Evolutionary conservation across 2,888 invertebrate genomes (phyloP), one percentile per base, ranked within the genome.

Genomic region (Pachycephus smyrnensis): DNA sequence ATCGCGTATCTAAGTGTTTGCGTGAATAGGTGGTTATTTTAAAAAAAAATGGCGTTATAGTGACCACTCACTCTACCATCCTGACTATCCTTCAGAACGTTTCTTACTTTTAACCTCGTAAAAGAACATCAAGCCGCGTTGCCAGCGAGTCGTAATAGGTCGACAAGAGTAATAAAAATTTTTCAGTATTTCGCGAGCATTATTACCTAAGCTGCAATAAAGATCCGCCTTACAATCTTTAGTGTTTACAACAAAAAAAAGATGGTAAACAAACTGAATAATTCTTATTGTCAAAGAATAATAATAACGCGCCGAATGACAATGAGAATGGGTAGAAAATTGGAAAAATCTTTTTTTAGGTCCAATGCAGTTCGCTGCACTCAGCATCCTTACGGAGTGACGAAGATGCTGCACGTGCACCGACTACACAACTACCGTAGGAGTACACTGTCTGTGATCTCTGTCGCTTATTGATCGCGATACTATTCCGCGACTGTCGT

Each of bases 401-500:
- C 23, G 55, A 23, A 55, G 55, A 55, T 55, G 55, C 55, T 55
- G 55, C 55, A 55, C 55, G 55, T 55, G 55, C 55, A 55, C 55
- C 15, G 1, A 23, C 23, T 23, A 9, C 55, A 9, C 55, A 9
- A 35, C 9, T 55, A 23, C 23, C 55, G 55, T 55, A 55, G 23
- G 15, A 23, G 55, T 55, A 55, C 55, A 23, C 6, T 55, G 23
- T 23, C 55, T 23, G 55, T n/a, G n/a, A n/a, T 55, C 23, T 55
- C 23, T 23, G 55, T 55, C 55, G 15, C 6, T 55, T 55, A 55
- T 55, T 55, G 55, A 55, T 55, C 23, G 55, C 55, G 55, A 6
- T 55, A 55, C 55, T 55, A 55, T 55, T 55, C 73, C 73, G 76
- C 76, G 36, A 76, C 76, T 76, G 76, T 76, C 76, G 76, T 76